Evolutionary conservation across 2,113 vertebrate genomes (phyloP).

Genomic region (Morone chrysops): DNA sequence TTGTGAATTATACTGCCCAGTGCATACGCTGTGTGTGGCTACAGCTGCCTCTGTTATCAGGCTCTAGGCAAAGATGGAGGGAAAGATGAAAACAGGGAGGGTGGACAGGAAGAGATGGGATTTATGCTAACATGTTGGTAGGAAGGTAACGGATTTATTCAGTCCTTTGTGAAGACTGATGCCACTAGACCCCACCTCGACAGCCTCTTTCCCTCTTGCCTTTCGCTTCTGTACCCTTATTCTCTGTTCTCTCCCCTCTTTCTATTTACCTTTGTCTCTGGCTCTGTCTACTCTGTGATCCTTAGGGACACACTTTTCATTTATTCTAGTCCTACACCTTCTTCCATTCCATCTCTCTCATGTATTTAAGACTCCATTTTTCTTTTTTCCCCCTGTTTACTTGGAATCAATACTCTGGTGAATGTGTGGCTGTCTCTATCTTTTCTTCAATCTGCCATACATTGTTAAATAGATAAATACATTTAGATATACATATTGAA

Average conservation of each 20-base stretch:
- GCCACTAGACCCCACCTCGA: constrained; percentile 32
- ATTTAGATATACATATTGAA: constrained; percentile 32
- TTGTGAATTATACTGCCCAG: background rate
- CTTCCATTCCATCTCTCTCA: constrained; percentile 20
- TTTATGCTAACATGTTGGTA: constrained; percentile 60
- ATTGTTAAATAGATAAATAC: constrained; percentile 23
- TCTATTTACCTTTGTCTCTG: constrained; percentile 66
- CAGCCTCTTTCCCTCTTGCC: constrained; percentile 9
- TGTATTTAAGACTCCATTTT: constrained; percentile 26
- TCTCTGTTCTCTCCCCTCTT: constrained; percentile 17
- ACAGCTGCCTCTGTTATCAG: constrained; percentile 36
- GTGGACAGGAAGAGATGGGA: constrained; percentile 56
- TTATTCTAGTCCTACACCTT: constrained; percentile 56
- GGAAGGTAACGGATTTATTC: constrained; percentile 53
- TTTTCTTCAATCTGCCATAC: constrained; percentile 28
- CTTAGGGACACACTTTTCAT: constrained; percentile 45
- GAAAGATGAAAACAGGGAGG: constrained; percentile 17
- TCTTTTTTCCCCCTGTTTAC: constrained; percentile 1
- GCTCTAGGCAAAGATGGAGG: constrained; percentile 30
- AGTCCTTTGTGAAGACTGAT: constrained; percentile 60
- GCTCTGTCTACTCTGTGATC: constrained; percentile 41
- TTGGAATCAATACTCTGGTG: constrained; percentile 35
- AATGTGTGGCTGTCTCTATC: background rate
- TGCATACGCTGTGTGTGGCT: constrained; percentile 6
- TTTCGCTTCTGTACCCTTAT: constrained; percentile 19